Evolutionary conservation across 2,113 vertebrate species (phyloP), one percentile per base, ranked within the genome.

Genomic region (Prunella fulvescens): DNA sequence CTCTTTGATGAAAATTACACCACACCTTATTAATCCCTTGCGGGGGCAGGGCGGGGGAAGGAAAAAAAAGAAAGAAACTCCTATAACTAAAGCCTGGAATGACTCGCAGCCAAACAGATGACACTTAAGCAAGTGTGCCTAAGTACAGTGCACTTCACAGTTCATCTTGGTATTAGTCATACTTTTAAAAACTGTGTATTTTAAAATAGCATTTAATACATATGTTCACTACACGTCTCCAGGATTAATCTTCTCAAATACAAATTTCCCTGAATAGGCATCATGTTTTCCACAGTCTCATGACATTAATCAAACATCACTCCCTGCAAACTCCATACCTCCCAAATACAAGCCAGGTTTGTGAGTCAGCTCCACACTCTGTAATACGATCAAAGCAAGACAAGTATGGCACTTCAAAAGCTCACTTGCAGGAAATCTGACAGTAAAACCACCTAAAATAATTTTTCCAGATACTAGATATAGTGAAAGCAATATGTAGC

Each of bases 121-220:
- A 91, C 17, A 18, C 83, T 93, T 69, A 14, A 81, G 40, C 80
- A 94, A 93, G 86, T 51, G 12, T 86, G 90, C 84, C 45, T 86
- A 88, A 96, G 90, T 83, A 77, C 82, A 83, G 82, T 83, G 57
- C 93, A 69, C 90, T 65, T 90, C 71, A 77, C 84, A 90, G 74
- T 91, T 95, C 94, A 81, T 92, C 72, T 84, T 45, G n/a, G 5
- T 39, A 71, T 97, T 93, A 97, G 90, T 95, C 94, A 97, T 62
- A 88, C 51, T 83, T 86, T 81, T 81, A 23, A 74, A 82, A 83
- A 25, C 4, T 67, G 81, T 2, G 0, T 56, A 47, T 51, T 94
- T 95, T 56, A 88, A 96, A 81, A 39, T 33, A 56, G 25, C 79
- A 60, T 86, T 94, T 86, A 51, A 53, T 56, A 54, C 3, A 2